Base-by-base conservation (phyloP, 1,140 invertebrate genomes). In the Eriocheir sinensis region DNA sequence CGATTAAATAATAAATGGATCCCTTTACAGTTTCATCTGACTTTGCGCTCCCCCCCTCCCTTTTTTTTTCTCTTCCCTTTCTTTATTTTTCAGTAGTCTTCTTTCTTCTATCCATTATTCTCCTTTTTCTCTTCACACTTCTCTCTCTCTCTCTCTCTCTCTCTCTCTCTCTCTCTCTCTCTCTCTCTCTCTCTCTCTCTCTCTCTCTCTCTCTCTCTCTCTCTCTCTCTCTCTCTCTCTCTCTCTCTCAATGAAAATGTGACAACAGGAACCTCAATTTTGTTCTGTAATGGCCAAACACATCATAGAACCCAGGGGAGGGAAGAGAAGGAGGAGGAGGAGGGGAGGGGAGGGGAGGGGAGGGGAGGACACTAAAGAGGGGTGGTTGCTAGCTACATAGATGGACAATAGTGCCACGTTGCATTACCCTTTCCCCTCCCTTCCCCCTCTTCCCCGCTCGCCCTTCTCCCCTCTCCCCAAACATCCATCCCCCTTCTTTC, bases 161-260 rank as follows among this genome's bases (percentile, higher is more conserved):
- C 72, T 79, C 72, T 79, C 80, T 83, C 80, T 12, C 12, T 83
- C n/a, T 83, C 80, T 83, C n/a, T n/a, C n/a, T n/a, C n/a, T n/a
- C 32, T 86, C 32, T 86, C 83, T 86, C n/a, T 34, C n/a, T 86
- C 32, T 34, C 9, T 83, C 12, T 83, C 9, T 83, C 12, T 32
- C n/a, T 36, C 12, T 83, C 8, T 32, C 8, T 83, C 0, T 83
- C 36, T 0, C 36, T 3, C 0, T 86, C 40, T 32, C 40, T 3
- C 15, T 34, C 6, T 38, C 38, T 85, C 4, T 85, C 38, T 36
- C 38, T 85, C 8, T 30, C 38, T 36, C 38, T 85, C 38, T 85
- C 32, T 85, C 17, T 36, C 38, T 85, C 8, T 30, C 3, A 27
- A 17, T 36, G 30, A n/a, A n/a, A n/a, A n/a, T 83, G 8, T 36